phyloP scores from a whole-genome alignment of 2,888 invertebrate species.

The Oscheius sp. region DNA sequence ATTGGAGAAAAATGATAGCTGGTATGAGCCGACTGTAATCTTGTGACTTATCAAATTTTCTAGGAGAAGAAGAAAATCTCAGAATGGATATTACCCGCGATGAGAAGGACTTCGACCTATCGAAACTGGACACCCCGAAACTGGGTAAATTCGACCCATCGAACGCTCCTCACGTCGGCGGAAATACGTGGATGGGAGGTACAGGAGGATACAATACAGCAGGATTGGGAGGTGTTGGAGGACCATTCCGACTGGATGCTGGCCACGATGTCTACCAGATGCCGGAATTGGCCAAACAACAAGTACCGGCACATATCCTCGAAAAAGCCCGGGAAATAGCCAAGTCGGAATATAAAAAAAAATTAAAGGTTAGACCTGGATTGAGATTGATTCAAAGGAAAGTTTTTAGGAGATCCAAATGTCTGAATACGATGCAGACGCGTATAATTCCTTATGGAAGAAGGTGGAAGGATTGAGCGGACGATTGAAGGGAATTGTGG shows the following conservation, averaged over 20 bases:
- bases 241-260: constrained; percentile 79
- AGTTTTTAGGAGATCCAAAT: constrained; percentile 87
- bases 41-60: neutral
- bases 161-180: constrained; percentile 89
- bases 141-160: constrained; percentile 81
- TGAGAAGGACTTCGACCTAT: constrained; percentile 58
- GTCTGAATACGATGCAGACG: constrained; percentile 90
- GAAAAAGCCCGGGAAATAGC: constrained; percentile 93
- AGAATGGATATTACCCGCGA: constrained; percentile 59
- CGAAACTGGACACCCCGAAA: constrained; percentile 82
- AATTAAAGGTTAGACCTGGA: constrained; percentile 55
- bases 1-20: constrained; percentile 63
- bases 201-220: constrained; percentile 90
- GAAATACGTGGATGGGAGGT: constrained; percentile 96
- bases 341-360: constrained; percentile 77
- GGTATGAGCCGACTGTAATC: constrained; percentile 10
- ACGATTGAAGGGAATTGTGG: constrained; percentile 86
- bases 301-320: constrained; percentile 86
- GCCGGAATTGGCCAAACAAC: constrained; percentile 88
- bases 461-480: constrained; percentile 83
- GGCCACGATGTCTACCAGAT: constrained; percentile 91
- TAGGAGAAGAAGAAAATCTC: constrained; percentile 43
- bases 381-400: neutral
- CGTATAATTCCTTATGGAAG: constrained; percentile 85
- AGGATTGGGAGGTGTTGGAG: constrained; percentile 94